phyloP scores from a whole-genome alignment of 2,113 vertebrate species.

The Xiphophorus maculatus region DNA sequence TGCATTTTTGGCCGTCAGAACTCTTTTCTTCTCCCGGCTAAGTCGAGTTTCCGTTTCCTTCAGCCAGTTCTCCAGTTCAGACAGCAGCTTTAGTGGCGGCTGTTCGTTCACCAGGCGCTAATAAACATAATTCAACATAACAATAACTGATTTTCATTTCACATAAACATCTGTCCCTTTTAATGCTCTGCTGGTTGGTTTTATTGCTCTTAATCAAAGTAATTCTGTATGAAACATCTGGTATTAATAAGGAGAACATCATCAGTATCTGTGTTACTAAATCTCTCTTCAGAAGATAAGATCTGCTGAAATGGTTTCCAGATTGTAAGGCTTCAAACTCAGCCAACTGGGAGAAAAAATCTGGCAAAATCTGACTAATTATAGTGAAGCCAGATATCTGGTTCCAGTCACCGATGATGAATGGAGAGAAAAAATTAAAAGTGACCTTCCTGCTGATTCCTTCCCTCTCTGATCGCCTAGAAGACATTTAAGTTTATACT shows the following conservation, averaged over 20 bases:
- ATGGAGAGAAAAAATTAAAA: slow-evolving; percentile 37
- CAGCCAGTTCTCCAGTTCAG: slow-evolving; percentile 85
- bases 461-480: slow-evolving; percentile 23
- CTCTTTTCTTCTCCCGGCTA: slow-evolving; percentile 39
- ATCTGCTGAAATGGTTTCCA: slow-evolving; percentile 9
- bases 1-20: slow-evolving; percentile 46
- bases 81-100: slow-evolving; percentile 82
- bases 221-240: neutral
- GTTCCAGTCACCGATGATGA: slow-evolving; percentile 54
- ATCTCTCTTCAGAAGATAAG: slow-evolving; percentile 7
- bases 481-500: slow-evolving; percentile 25
- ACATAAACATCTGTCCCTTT: neutral
- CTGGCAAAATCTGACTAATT: slow-evolving; percentile 15
- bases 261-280: neutral
- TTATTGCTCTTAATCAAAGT: neutral
- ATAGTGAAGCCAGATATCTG: slow-evolving; percentile 24
- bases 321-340: slow-evolving; percentile 11
- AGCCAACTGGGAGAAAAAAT: slow-evolving; percentile 1
- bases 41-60: slow-evolving; percentile 68
- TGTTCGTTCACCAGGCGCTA: slow-evolving; percentile 86
- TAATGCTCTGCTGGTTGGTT: neutral
- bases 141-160: slow-evolving; percentile 1
- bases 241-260: neutral
- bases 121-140: neutral
- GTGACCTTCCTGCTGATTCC: slow-evolving; percentile 38